A percentile compares a stretch with the other conserved stretches of the same genome.
Conservation (phyloP, 92 coral and sea anemone genomes). For the Porites rus region DNA sequence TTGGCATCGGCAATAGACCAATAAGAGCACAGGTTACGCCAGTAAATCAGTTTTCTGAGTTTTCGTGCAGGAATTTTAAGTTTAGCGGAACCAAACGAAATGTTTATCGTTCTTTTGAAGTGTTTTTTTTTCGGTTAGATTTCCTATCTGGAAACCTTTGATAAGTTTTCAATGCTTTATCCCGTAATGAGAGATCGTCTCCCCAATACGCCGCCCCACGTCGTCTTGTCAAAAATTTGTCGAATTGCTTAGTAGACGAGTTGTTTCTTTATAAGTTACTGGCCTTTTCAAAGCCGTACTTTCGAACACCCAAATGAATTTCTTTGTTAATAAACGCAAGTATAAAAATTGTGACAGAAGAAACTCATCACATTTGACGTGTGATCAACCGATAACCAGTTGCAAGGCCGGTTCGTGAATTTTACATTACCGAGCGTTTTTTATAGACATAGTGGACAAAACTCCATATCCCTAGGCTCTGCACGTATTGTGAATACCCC, state of each 20-base stretch:
- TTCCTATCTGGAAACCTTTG: constrained; percentile 1
- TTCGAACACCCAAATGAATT: neutral
- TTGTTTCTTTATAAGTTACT: neutral
- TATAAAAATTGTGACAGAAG: neutral
- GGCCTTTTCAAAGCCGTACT: neutral
- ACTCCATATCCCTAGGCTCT: no score
- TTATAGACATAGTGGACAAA: no score
- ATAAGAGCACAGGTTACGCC: neutral
- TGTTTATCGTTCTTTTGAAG: neutral
- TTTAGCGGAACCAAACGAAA: neutral
- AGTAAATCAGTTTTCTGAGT: neutral
- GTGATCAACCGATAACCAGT: neutral
- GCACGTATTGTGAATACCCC: no score
- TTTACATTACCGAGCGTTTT: no score
- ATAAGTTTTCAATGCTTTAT: neutral
- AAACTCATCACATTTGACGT: neutral
- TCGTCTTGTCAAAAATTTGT: neutral
- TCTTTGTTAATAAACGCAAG: neutral
- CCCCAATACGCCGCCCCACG: no score
- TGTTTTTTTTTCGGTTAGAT: constrained; percentile 9
- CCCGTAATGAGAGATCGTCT: neutral
- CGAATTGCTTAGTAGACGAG: neutral
- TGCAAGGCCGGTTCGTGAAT: neutral
- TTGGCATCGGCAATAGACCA: neutral
- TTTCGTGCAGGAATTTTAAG: constrained; percentile 4